These are phyloP conservation scores for Naja naja DNA, from an alignment of 2,113 vertebrate genomes.

Conservation along the genomic window DNA sequence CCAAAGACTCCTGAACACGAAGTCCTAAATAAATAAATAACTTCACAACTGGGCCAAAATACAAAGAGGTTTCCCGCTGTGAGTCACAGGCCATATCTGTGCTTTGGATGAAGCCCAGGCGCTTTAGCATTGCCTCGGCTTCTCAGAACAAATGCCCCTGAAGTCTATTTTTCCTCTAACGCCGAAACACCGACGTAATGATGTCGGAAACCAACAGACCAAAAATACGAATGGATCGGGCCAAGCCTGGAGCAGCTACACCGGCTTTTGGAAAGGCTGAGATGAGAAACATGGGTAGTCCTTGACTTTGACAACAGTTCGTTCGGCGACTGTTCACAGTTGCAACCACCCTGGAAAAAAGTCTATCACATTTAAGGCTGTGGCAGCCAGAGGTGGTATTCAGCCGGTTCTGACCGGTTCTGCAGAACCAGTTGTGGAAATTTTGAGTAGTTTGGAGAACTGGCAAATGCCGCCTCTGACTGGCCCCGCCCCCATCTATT, in stretches of 20 bases:
- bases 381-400: too few relatives aligned
- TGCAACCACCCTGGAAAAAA: too few relatives aligned
- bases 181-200: neutral
- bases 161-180: neutral
- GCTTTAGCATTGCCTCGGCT: neutral
- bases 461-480: too few relatives aligned
- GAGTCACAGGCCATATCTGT: constrained; percentile 9
- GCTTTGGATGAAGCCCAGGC: neutral
- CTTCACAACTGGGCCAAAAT: neutral
- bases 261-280: neutral
- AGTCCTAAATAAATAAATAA: neutral
- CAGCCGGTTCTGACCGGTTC: too few relatives aligned
- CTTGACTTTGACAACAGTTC: neutral
- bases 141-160: constrained; percentile 25
- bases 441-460: too few relatives aligned
- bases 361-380: too few relatives aligned
- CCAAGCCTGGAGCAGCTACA: neutral
- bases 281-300: neutral
- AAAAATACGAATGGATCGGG: neutral
- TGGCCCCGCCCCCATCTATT: too few relatives aligned
- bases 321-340: too few relatives aligned
- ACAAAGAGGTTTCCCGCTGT: constrained; percentile 1
- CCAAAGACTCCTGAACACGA: neutral
- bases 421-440: too few relatives aligned
- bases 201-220: neutral